Evolutionary conservation across 2,888 invertebrate genomes (phyloP).

Genomic region (Eilema griseolum): DNA sequence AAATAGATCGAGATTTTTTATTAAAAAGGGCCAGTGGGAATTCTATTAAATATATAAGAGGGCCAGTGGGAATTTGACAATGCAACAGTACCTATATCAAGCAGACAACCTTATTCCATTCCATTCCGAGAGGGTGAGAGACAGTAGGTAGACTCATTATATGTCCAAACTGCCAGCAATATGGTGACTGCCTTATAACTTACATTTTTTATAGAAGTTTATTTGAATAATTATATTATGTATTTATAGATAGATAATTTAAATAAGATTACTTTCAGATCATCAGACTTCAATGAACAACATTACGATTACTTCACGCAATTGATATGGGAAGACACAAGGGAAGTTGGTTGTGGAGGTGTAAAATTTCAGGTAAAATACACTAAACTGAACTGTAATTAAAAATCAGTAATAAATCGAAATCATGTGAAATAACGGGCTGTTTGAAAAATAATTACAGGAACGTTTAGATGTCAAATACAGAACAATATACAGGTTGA

Average conservation of each 20-base stretch:
- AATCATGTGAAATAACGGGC: not conserved
- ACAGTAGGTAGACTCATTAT: too few species aligned
- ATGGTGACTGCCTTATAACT: too few species aligned
- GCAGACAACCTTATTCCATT: too few species aligned
- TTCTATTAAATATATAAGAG: too few species aligned
- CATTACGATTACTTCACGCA: conserved; percentile 81
- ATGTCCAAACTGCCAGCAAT: too few species aligned
- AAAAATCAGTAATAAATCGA: not conserved
- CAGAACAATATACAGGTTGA: conserved; percentile 72
- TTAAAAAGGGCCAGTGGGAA: too few species aligned
- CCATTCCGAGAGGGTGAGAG: too few species aligned
- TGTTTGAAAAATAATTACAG: conserved; percentile 47
- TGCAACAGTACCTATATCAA: too few species aligned
- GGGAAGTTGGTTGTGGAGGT: conserved; percentile 76
- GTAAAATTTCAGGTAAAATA: conserved; percentile 72
- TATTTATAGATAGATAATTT: not conserved
- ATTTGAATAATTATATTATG: not conserved
- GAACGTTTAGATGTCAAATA: conserved; percentile 58
- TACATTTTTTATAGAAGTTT: not conserved
- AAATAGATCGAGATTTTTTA: too few species aligned
- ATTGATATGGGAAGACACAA: conserved; percentile 74
- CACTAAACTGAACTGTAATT: not conserved
- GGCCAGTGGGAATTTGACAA: too few species aligned
- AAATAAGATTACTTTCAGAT: conserved; percentile 57
- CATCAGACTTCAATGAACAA: conserved; percentile 51